Evolutionary conservation across 2,113 vertebrate genomes (phyloP), one percentile per base, ranked within the genome.

Genomic region (Dinomys branickii): DNA sequence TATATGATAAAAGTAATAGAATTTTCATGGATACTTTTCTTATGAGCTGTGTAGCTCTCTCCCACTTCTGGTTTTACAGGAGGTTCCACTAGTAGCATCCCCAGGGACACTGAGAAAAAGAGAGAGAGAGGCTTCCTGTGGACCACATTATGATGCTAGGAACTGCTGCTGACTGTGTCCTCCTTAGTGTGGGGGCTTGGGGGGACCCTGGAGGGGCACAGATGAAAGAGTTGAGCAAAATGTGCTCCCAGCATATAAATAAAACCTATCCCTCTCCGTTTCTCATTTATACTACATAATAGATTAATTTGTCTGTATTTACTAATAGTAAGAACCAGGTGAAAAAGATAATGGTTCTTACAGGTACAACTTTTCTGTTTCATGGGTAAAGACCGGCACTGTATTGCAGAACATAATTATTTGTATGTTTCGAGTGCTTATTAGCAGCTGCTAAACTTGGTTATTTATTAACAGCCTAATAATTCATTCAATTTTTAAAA

Each of bases 391-490:
- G 87, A 90, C 90, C 61, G 92, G 58, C 54, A 73, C 92, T 90
- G 71, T 92, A 52, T 93, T 92, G 90, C 0, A 1, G 58, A 84
- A 63, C n/a, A 59, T 90, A 95, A 22, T 87, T 71, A 91, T 93
- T 88, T 90, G 85, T 85, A 93, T 84, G 81, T 82, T 95, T 92
- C 38, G 85, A 97, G 95, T 95, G 89, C 50, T 95, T 67, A 71
- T 96, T 96, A 96, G 88, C 47, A 95, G 85, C 69, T 94, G 81
- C 93, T 97, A 97, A 96, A 82, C 81, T 94, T 94, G 91, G 90
- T 97, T 88, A 92, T 94, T 97, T 97, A 97, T 97, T 97, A 97
- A 94, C 77, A 91, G 63, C 84, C 69, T 95, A 97, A 95, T 96
- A 95, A 88, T 92, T 93, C 92, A 92, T 58, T 94, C 28, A 20